Conservation (phyloP, 2,888 invertebrate genomes). For the Caenorhabditis macrosperma region DNA sequence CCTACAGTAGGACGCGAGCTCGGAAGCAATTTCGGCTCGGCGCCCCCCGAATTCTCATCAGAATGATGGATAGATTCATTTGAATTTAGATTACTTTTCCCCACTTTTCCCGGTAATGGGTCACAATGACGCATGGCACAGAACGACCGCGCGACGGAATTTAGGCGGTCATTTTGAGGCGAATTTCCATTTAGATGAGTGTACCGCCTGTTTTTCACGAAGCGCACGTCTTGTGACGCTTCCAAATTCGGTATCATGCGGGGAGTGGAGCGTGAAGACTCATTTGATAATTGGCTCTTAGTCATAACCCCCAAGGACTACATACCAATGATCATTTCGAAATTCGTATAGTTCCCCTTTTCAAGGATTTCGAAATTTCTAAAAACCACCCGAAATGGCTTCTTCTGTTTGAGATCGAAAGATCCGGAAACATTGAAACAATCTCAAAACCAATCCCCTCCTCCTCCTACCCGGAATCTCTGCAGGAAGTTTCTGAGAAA, state of each 20-base stretch:
- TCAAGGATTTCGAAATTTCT: neutral
- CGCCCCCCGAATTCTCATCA: neutral
- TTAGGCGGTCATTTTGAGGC: neutral
- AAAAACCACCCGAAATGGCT: neutral
- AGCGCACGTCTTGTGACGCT: neutral
- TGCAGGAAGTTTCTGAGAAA: constrained; percentile 26
- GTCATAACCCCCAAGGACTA: neutral
- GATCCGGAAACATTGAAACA: neutral
- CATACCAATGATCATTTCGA: constrained; percentile 6
- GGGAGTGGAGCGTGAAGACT: neutral
- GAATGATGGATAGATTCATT: constrained; percentile 23
- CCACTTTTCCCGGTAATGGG: constrained; percentile 14
- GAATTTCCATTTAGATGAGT: constrained; percentile 48
- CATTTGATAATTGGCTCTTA: neutral
- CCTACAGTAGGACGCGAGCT: constrained; percentile 6
- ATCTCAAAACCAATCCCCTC: too few species aligned
- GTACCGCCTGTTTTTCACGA: neutral
- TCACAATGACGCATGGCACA: constrained; percentile 29
- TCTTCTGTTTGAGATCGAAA: neutral
- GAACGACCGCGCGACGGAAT: constrained; percentile 2
- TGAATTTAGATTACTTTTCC: constrained; percentile 46
- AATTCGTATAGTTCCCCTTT: too few species aligned
- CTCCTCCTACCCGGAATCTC: constrained; percentile 19
- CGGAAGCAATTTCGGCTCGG: neutral
- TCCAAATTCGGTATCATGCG: too few species aligned